A percentile compares a stretch with the other conserved stretches of the same genome.
Conservation (phyloP, 2,797 vertebrate genomes). For the Orientallactaga sibirica region DNA sequence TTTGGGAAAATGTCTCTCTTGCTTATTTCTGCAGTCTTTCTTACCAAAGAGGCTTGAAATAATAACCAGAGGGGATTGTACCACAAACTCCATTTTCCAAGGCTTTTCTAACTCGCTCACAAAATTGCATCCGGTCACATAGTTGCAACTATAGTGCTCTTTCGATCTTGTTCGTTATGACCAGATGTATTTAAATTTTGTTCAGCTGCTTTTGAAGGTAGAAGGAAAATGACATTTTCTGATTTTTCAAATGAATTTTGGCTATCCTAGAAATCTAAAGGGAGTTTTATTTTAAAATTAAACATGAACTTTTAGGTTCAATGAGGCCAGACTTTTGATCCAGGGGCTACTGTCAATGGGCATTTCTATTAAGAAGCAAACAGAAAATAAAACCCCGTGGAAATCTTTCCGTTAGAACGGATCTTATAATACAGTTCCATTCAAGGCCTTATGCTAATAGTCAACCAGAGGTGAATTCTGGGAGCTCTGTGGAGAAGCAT, state of each 20-base stretch:
- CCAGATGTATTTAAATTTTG: constrained; percentile 85
- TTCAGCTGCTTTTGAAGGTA: constrained; percentile 82
- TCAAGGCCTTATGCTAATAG: constrained; percentile 71
- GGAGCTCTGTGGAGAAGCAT: constrained; percentile 55
- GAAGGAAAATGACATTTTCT: constrained; percentile 82
- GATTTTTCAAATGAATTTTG: constrained; percentile 82
- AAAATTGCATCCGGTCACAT: constrained; percentile 82
- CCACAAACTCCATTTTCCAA: constrained; percentile 79
- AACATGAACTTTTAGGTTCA: constrained; percentile 82
- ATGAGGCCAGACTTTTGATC: constrained; percentile 79
- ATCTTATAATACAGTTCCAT: constrained; percentile 74
- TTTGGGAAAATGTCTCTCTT: constrained; percentile 81
- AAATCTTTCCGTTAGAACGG: constrained; percentile 78
- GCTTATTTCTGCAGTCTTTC: constrained; percentile 73
- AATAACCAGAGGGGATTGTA: constrained; percentile 74
- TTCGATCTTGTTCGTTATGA: constrained; percentile 84
- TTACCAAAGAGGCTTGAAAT: constrained; percentile 73
- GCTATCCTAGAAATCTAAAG: constrained; percentile 78
- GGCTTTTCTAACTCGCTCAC: constrained; percentile 83
- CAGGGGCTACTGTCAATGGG: constrained; percentile 76
- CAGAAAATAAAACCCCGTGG: constrained; percentile 83
- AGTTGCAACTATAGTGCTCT: constrained; percentile 82
- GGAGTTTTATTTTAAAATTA: constrained; percentile 85
- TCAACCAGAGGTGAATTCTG: constrained; percentile 33
- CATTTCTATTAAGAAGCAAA: constrained; percentile 83